Conservation (phyloP, 2,888 invertebrate species). For the Neocrepidodera transversa region DNA sequence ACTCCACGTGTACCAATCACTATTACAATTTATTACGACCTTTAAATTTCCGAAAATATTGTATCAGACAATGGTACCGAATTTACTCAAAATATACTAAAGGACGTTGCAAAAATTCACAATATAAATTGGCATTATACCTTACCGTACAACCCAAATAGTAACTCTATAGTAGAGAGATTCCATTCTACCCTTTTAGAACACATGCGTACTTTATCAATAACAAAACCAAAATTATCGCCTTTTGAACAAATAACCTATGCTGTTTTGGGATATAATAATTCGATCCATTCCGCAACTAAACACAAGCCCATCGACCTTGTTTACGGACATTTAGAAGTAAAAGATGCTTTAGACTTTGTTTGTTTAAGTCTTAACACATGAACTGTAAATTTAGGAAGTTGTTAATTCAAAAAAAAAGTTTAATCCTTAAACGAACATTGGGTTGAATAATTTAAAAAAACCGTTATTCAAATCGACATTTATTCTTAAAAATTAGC, state of each 20-base stretch:
- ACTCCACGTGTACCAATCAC: constrained; percentile 5
- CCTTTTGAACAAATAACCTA: constrained; percentile 16
- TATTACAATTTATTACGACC: constrained; percentile 1
- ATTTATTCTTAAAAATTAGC: no score
- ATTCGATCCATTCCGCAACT: constrained; percentile 25
- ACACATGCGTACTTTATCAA: background rate
- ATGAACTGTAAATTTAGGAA: no score
- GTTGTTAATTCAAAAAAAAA: no score
- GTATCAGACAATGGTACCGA: background rate
- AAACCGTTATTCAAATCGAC: no score
- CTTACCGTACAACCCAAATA: background rate
- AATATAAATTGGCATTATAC: background rate
- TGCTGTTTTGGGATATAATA: constrained; percentile 27
- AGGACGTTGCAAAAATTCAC: background rate
- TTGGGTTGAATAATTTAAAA: no score
- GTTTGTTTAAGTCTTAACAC: no score
- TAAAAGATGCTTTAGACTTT: no score
- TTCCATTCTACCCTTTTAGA: background rate
- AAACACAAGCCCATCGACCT: constrained; percentile 22
- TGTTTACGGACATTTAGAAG: no score
- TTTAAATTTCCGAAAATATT: background rate
- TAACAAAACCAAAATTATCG: background rate
- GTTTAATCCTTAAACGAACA: no score
- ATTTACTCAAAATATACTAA: background rate
- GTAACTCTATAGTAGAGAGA: background rate